Evolutionary conservation across 92 coral and sea anemone genomes (phyloP).

Genomic region (Porites divaricata): DNA sequence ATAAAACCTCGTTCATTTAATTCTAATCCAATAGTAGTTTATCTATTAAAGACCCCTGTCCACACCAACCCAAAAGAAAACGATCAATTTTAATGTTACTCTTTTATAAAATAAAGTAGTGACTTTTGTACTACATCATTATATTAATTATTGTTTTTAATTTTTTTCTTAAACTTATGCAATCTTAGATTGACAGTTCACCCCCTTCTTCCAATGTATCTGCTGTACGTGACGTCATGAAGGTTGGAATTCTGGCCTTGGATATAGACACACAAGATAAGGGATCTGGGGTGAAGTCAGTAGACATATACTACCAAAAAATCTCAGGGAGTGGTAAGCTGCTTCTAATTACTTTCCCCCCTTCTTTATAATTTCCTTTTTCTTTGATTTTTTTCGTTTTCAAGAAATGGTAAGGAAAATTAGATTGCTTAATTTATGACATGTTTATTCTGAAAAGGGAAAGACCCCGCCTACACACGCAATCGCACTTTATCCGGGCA

Average conservation of each 20-base stretch:
- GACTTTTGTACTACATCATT: no score
- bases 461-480: no score
- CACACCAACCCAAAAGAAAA: no score
- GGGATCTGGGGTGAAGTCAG: slow-evolving; percentile 80
- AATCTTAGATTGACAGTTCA: slow-evolving; percentile 73
- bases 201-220: slow-evolving; percentile 66
- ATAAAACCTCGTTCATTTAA: accelerated
- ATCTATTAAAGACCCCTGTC: no score
- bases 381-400: not conserved
- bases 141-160: no score
- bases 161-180: not conserved
- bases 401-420: not conserved
- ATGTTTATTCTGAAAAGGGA: no score
- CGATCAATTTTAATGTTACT: no score
- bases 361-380: not conserved
- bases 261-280: slow-evolving; percentile 61
- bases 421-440: no score
- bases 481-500: no score
- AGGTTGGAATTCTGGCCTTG: slow-evolving; percentile 71
- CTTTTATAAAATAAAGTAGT: no score
- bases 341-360: not conserved
- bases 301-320: slow-evolving; percentile 72
- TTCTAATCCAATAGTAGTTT: no score
- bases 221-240: slow-evolving; percentile 62
- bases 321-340: slow-evolving; percentile 35